These are phyloP conservation scores for Oxytorus armatus DNA, from an alignment of 2,888 invertebrate genomes.

Conservation along the genomic window DNA sequence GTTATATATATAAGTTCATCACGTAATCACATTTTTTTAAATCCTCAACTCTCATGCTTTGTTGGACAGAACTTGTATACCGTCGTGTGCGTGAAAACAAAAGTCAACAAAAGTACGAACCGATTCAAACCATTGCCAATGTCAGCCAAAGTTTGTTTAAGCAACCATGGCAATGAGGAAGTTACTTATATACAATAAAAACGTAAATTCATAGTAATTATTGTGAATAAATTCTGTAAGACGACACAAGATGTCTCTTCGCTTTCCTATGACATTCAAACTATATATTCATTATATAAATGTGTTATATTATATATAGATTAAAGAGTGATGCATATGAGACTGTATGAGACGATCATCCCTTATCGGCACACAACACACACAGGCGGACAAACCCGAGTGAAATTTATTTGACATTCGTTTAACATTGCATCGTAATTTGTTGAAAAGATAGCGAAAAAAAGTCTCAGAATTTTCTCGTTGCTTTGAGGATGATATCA, in stretches of 20 bases:
- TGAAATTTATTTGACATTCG: constrained; percentile 77
- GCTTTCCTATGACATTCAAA: constrained; percentile 26
- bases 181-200: background rate
- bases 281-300: constrained; percentile 8
- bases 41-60: background rate
- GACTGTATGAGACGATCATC: too few relatives aligned
- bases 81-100: too few relatives aligned
- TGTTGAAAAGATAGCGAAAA: background rate
- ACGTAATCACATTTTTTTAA: constrained; percentile 1
- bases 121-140: too few relatives aligned
- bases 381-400: constrained; percentile 3
- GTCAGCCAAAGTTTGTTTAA: too few relatives aligned
- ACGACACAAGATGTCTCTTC: constrained; percentile 11
- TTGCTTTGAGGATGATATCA: background rate
- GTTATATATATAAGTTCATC: background rate
- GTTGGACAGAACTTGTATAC: too few relatives aligned
- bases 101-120: too few relatives aligned
- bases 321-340: too few relatives aligned
- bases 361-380: background rate
- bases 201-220: background rate
- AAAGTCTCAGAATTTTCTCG: background rate
- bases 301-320: too few relatives aligned
- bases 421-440: constrained; percentile 75
- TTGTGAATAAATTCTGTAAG: background rate
- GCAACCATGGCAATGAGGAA: background rate